phyloP scores from a whole-genome alignment of 2,888 invertebrate genomes.

The Parnassius orleans region DNA sequence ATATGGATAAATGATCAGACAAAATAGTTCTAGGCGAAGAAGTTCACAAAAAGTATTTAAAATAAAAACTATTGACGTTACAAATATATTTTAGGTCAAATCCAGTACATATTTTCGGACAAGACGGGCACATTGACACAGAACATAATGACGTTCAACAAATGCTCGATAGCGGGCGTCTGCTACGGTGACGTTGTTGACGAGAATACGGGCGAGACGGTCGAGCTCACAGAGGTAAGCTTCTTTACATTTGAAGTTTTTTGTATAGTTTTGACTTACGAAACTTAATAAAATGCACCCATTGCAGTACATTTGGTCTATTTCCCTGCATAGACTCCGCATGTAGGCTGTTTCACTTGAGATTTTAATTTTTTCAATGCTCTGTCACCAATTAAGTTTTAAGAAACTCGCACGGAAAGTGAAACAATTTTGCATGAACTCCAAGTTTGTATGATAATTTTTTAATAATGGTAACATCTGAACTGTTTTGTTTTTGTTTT shows the following conservation, averaged over 20 bases:
- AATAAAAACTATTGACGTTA: constrained; percentile 4
- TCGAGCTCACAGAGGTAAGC: constrained; percentile 91
- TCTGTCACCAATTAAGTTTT: constrained; percentile 1
- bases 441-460: constrained; percentile 40
- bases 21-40: no score
- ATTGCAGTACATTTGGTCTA: constrained; percentile 18
- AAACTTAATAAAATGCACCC: constrained; percentile 19
- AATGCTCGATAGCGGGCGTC: constrained; percentile 96
- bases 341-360: constrained; percentile 33
- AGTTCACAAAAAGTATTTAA: no score
- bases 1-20: no score
- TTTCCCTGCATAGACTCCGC: constrained; percentile 27
- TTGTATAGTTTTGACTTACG: neutral
- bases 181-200: constrained; percentile 96
- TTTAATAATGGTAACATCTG: constrained; percentile 12
- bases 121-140: constrained; percentile 99
- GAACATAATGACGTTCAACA: constrained; percentile 99
- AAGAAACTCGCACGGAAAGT: constrained; percentile 11
- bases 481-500: constrained; percentile 44
- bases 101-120: constrained; percentile 99
- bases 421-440: constrained; percentile 52
- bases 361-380: constrained; percentile 7
- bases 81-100: constrained; percentile 85
- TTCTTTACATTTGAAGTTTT: neutral
- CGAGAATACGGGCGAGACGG: constrained; percentile 90